Evolutionary conservation across 2,113 vertebrate genomes (phyloP).

Genomic region (Zosterops borbonicus): DNA sequence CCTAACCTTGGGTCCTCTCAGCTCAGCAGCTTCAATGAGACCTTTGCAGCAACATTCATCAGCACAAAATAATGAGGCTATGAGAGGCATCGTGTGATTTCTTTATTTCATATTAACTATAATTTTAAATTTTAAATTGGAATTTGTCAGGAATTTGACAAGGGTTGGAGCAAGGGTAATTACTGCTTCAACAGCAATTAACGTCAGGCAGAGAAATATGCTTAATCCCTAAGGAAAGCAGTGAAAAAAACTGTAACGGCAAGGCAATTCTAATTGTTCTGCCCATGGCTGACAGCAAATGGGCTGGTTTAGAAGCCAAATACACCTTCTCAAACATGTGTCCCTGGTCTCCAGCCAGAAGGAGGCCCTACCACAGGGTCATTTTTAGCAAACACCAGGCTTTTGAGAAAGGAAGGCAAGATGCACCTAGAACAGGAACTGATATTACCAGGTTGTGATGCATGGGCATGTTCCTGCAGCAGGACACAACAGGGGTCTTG

Average conservation of each 20-base stretch:
- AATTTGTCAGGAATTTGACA: conserved; percentile 29
- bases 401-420: neutral
- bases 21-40: neutral
- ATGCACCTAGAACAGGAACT: fast-evolving
- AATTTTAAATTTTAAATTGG: conserved; percentile 42
- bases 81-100: neutral
- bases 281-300: neutral
- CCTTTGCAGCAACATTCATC: conserved; percentile 36
- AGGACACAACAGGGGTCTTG: neutral
- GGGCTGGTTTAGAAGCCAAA: neutral
- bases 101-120: conserved; percentile 61
- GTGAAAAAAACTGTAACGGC: neutral
- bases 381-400: neutral
- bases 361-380: neutral
- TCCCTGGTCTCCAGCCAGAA: neutral
- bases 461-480: neutral
- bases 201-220: neutral
- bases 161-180: conserved; percentile 30
- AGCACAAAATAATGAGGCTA: conserved; percentile 44
- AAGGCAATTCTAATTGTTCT: neutral
- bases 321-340: fast-evolving
- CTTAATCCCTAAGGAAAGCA: conserved; percentile 20
- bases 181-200: conserved; percentile 21
- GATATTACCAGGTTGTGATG: neutral
- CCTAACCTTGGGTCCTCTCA: neutral